Evolutionary conservation across 1,140 invertebrate species (phyloP).

Genomic region (Chlorops oryzae): DNA sequence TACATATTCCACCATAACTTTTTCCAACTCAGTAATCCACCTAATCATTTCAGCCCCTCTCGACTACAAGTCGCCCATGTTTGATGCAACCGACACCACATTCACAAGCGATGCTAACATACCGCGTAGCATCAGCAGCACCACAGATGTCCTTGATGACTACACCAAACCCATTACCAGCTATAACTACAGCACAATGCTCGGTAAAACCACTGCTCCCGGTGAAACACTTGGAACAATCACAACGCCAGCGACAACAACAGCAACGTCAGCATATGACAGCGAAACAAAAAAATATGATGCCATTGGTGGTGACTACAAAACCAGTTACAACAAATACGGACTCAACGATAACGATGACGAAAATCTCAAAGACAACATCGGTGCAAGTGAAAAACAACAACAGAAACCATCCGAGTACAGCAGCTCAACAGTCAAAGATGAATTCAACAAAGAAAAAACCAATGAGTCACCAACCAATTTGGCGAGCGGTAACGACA

Average conservation of each 20-base stretch:
- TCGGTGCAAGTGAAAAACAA: constrained; percentile 44
- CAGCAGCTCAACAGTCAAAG: neutral
- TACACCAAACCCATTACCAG: constrained; percentile 19
- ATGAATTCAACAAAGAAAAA: constrained; percentile 1
- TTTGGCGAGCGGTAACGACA: constrained; percentile 4
- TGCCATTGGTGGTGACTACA: too few relatives aligned
- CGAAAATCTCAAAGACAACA: constrained; percentile 47
- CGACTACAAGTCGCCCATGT: constrained; percentile 45
- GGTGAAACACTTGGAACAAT: constrained; percentile 9
- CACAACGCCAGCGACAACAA: constrained; percentile 20
- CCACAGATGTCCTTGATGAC: too few relatives aligned
- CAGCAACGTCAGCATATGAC: constrained; percentile 14
- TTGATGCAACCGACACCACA: constrained; percentile 40
- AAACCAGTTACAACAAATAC: constrained; percentile 17
- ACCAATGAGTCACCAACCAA: constrained; percentile 2
- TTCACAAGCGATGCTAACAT: too few relatives aligned
- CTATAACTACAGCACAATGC: constrained; percentile 22
- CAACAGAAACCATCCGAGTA: constrained; percentile 20
- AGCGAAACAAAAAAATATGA: neutral
- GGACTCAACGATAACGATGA: constrained; percentile 44
- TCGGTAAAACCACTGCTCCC: constrained; percentile 15
- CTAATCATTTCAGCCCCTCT: constrained; percentile 33
- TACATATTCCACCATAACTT: constrained; percentile 31
- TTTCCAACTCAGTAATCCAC: constrained; percentile 21
- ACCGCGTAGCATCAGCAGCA: too few relatives aligned